A percentile compares a stretch with the other conserved stretches of the same genome.
Evolutionary conservation across 2,888 invertebrate species (phyloP).

Genomic region (Vanessa cardui): DNA sequence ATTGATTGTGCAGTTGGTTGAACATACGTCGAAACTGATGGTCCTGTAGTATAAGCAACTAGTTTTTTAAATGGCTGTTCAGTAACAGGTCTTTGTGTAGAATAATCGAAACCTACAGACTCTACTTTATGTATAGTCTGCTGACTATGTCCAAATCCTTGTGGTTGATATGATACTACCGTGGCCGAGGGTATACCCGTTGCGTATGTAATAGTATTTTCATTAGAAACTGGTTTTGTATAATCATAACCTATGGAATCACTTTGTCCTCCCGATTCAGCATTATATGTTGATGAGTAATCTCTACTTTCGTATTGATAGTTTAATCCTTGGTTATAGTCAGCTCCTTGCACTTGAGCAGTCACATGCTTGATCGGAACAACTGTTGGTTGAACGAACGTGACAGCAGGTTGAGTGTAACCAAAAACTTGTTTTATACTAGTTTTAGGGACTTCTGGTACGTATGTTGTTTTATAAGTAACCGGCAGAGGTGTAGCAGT

Average conservation of each 20-base stretch:
- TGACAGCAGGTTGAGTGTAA: constrained; percentile 69
- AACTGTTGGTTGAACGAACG: constrained; percentile 68
- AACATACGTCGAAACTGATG: constrained; percentile 50
- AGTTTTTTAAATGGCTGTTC: constrained; percentile 72
- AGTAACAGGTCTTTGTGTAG: constrained; percentile 60
- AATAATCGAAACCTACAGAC: constrained; percentile 61
- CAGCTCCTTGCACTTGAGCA: constrained; percentile 57
- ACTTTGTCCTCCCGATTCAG: constrained; percentile 37
- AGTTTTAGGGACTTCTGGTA: constrained; percentile 67
- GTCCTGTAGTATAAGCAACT: constrained; percentile 73
- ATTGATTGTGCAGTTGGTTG: constrained; percentile 53
- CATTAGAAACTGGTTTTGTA: constrained; percentile 63
- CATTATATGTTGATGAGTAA: constrained; percentile 41
- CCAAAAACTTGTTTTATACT: constrained; percentile 74
- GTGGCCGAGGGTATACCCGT: constrained; percentile 62
- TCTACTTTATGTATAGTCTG: constrained; percentile 64
- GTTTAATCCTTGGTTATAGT: constrained; percentile 59
- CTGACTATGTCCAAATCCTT: constrained; percentile 63
- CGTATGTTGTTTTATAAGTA: constrained; percentile 69
- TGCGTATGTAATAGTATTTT: constrained; percentile 65
- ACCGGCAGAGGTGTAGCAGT: constrained; percentile 70
- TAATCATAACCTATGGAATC: constrained; percentile 48
- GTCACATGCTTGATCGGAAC: constrained; percentile 59
- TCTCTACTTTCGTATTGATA: constrained; percentile 55
- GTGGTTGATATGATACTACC: constrained; percentile 66